A percentile compares a stretch with the other conserved stretches of the same genome.
phyloP scores from a whole-genome alignment of 2,888 invertebrate genomes.

The Cantharis rufa region DNA sequence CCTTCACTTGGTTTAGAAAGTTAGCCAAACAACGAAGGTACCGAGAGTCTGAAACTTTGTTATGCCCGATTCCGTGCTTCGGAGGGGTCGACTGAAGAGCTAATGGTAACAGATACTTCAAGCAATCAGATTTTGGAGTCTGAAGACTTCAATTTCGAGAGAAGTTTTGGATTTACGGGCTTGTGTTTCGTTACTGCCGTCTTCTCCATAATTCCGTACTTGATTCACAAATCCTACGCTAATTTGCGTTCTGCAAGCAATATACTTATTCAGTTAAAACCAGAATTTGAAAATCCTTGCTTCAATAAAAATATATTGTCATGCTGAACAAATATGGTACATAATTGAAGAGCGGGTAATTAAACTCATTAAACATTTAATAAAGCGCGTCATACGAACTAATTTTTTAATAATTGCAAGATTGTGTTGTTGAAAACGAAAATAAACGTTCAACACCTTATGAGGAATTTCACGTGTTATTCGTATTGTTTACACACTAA shows the following conservation, averaged over 20 bases:
- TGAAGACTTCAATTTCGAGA: no score
- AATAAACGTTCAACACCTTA: background rate
- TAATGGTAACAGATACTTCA: no score
- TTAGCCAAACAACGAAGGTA: no score
- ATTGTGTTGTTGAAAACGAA: background rate
- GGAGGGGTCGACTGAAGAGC: no score
- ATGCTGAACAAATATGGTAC: background rate
- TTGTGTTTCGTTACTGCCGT: no score
- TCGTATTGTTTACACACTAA: background rate
- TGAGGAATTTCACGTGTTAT: background rate
- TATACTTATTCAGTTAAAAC: background rate
- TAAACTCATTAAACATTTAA: slow-evolving; percentile 2
- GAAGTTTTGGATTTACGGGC: no score
- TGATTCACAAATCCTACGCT: background rate
- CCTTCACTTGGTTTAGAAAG: no score
- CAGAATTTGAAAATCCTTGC: background rate
- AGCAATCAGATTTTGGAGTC: no score
- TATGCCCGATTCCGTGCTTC: no score
- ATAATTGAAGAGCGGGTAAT: slow-evolving; percentile 1
- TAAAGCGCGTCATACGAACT: background rate
- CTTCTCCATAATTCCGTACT: background rate
- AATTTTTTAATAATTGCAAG: background rate
- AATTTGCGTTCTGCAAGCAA: background rate
- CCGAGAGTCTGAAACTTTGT: no score
- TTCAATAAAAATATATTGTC: background rate